Evolutionary conservation across 2,888 invertebrate species (phyloP), one percentile per base, ranked within the genome.

Genomic region (Drosophila anceps): DNA sequence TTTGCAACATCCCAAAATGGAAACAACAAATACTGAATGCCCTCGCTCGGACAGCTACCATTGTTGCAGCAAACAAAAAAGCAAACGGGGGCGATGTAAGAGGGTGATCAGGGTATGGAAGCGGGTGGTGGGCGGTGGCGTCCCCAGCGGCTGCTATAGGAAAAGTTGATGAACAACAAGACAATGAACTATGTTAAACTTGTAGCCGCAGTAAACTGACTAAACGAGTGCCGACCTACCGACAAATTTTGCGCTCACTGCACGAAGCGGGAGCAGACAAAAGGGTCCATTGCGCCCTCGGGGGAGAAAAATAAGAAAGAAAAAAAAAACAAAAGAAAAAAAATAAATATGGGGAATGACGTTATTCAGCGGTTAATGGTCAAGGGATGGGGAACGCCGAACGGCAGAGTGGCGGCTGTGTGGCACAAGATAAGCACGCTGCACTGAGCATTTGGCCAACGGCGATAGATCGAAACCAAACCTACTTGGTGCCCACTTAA

Each of bases 141-240:
- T 61, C 69, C 66, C 83, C 78, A 61, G 73, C 48, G 87, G 80
- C 66, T 20, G 41, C 54, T 73, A 72, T 73, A 76, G 71, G 70
- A 78, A 73, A 81, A 86, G 75, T 86, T 86, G 79, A 84, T 86
- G 79, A 84, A 86, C 87, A 84, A 72, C 77, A 84, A 88, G 84
- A 88, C 82, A 85, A 81, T 86, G 82, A 86, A 84, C 88, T 86
- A 86, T 84, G 78, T 70, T 68, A 73, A 88, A 86, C 84, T 73
- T 69, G 60, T 51, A 81, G 69, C 84, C 88, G 46, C 76, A 81
- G 75, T 73, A 60, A 73, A 82, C 64, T 41, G 68, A 63, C 77
- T 60, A 68, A 67, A 46, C 62, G 60, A 66, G 69, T 43, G 53
- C 62, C 76, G 54, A 69, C 55, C 67, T 51, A 55, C 71, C 70